phyloP scores from a whole-genome alignment of 1,140 invertebrate genomes.

The Monochamus saltuarius region DNA sequence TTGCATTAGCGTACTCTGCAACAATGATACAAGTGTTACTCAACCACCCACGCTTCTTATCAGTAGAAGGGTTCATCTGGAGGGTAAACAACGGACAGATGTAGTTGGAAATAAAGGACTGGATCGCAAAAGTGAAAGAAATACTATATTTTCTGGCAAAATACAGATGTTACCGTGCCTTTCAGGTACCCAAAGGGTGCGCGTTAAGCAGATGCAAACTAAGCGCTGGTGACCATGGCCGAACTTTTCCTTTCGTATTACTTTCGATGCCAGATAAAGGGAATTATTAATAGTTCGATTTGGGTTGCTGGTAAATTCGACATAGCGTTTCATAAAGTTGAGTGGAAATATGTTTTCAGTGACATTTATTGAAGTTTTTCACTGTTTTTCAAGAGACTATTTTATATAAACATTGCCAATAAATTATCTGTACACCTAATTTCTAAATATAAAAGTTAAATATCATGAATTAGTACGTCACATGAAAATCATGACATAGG shows the following conservation, averaged over 20 bases:
- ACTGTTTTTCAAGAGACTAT: too few relatives aligned
- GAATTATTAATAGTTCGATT: conserved; percentile 6
- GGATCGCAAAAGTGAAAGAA: conserved; percentile 21
- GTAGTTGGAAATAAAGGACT: conserved; percentile 12
- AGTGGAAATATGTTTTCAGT: not conserved
- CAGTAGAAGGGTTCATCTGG: conserved; percentile 7
- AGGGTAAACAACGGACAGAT: conserved; percentile 20
- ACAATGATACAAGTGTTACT: conserved; percentile 10
- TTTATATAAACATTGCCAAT: too few relatives aligned
- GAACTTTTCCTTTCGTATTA: conserved; percentile 20
- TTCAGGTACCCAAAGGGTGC: conserved; percentile 25
- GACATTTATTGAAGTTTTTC: not conserved
- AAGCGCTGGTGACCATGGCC: conserved; percentile 5
- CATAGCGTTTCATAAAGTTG: not conserved
- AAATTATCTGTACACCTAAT: too few relatives aligned
- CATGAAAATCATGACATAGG: too few relatives aligned
- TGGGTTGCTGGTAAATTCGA: conserved; percentile 6
- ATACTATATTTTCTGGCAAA: conserved; percentile 24
- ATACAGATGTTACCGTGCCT: conserved; percentile 17
- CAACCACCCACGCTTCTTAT: conserved; percentile 20
- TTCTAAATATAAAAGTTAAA: too few relatives aligned
- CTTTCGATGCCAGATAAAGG: conserved; percentile 8
- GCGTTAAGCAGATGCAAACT: conserved; percentile 19
- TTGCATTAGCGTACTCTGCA: conserved; percentile 3
- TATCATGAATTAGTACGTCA: too few relatives aligned